Evolutionary conservation across 2,888 invertebrate species (phyloP).

Genomic region (Zaprionus obscuricornis): DNA sequence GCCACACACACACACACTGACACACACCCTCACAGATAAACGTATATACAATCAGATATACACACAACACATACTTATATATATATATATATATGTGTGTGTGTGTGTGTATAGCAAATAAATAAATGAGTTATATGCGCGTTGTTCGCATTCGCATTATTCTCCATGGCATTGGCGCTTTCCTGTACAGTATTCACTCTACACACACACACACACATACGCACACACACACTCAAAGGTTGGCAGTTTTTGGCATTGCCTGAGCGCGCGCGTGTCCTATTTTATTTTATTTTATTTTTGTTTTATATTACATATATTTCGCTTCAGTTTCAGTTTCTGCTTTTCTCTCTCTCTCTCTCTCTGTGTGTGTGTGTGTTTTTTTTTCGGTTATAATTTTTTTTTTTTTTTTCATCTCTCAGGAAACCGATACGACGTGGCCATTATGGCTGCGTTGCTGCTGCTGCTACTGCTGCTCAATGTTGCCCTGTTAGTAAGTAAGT

Average conservation of each 20-base stretch:
- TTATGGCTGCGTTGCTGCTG: slow-evolving; percentile 58
- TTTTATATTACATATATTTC: too few relatives aligned
- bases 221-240: too few relatives aligned
- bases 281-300: slow-evolving; percentile 23
- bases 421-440: slow-evolving; percentile 71
- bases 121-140: slow-evolving; percentile 74
- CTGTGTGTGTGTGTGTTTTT: slow-evolving; percentile 15
- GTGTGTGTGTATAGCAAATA: slow-evolving; percentile 55
- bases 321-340: not conserved
- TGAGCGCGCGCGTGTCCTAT: slow-evolving; percentile 42
- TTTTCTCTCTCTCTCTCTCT: not conserved
- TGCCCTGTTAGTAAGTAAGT: slow-evolving; percentile 55
- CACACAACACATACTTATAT: slow-evolving; percentile 22
- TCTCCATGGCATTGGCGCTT: slow-evolving; percentile 64
- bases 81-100: slow-evolving; percentile 13
- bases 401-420: slow-evolving; percentile 62
- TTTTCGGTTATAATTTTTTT: slow-evolving; percentile 11
- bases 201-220: too few relatives aligned
- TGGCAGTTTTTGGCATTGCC: slow-evolving; percentile 50
- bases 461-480: not conserved
- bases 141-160: slow-evolving; percentile 69
- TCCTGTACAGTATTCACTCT: slow-evolving; percentile 52
- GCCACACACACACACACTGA: slow-evolving; percentile 26
- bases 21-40: slow-evolving; percentile 21
- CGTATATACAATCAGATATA: slow-evolving; percentile 19